Evolutionary conservation across 1,140 invertebrate genomes (phyloP), one percentile per base, ranked within the genome.

Genomic region (Drosophila baimaii): DNA sequence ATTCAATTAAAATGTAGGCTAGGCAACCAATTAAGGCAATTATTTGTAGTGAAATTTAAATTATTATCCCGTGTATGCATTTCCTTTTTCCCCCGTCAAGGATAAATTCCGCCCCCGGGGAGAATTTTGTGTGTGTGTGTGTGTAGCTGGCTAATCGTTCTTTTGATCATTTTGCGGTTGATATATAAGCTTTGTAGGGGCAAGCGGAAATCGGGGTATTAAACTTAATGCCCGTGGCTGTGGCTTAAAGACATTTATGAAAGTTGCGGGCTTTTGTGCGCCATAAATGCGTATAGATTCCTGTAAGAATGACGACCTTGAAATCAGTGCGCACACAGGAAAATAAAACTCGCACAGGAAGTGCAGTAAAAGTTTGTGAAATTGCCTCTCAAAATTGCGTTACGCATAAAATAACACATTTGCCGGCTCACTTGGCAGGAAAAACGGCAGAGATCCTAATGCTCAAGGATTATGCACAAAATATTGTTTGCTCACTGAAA

Each of bases 381-480:
- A 77, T 83, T 79, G 72, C 64, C 71, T 52, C 62, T 72, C 47
- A 58, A 62, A 73, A 68, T 66, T 61, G 66, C 44, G 63, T 78
- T 82, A 61, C 66, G 74, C 81, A 80, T 77, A 77, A 85, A 77
- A 77, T 73, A 86, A 84, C 73, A 85, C 77, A 75, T 85, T 81
- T 85, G 73, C 65, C 65, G 56, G 61, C 69, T 85, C 73, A 81
- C 56, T 62, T 52, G 56, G 47, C 39, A 21, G 31, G 39, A 39
- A 57, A 73, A 73, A 72, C 17, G 52, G 49, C 33, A 58, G 35
- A 58, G 59, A 47, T 65, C 55, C 39, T 46, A n/a, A 31, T 52
- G 39, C 25, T 62, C 62, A 66, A 74, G 72, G 68, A 88, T 77
- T 88, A 89, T 83, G 80, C 72, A 77, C 72, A 82, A 61, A 76